These are phyloP conservation scores for Philotrypesis tridentata DNA, from an alignment of 1,140 invertebrate species.

Conservation along the genomic window DNA sequence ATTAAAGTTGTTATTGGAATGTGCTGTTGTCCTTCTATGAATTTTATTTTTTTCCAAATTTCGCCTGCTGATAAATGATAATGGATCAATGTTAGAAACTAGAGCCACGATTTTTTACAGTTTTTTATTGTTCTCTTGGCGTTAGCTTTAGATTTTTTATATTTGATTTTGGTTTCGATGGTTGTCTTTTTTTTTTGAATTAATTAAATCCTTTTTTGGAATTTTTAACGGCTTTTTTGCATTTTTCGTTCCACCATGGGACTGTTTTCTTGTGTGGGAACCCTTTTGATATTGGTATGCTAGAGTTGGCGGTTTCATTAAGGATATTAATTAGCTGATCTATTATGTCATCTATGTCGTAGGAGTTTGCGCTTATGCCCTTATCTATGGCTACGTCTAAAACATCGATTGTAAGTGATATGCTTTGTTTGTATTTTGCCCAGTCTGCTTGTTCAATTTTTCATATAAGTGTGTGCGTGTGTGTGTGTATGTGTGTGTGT, in stretches of 20 bases:
- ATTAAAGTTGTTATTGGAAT: no score
- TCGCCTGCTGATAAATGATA: no score
- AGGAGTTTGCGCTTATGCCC: not conserved
- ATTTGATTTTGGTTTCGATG: no score
- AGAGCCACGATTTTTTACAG: no score
- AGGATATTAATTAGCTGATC: conserved; percentile 53
- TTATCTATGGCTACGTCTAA: not conserved
- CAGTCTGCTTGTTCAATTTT: conserved; percentile 55
- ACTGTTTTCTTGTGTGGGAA: conserved; percentile 49
- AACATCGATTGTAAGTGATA: conserved; percentile 45
- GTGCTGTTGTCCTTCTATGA: no score
- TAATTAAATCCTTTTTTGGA: conserved; percentile 56
- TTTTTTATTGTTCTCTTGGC: no score
- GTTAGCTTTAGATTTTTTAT: no score
- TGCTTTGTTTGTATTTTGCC: conserved; percentile 46
- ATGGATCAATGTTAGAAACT: no score
- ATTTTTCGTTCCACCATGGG: conserved; percentile 63
- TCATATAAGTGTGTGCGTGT: conserved; percentile 39
- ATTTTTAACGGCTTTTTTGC: conserved; percentile 54
- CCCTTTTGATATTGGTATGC: conserved; percentile 50
- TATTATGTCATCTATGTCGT: conserved; percentile 19
- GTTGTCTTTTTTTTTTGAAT: conserved; percentile 53
- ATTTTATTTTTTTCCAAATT: no score
- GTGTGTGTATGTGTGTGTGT: no score
- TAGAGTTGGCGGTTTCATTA: conserved; percentile 51